Conservation (phyloP, 2,888 invertebrate species). For the Oscheius sp. region DNA sequence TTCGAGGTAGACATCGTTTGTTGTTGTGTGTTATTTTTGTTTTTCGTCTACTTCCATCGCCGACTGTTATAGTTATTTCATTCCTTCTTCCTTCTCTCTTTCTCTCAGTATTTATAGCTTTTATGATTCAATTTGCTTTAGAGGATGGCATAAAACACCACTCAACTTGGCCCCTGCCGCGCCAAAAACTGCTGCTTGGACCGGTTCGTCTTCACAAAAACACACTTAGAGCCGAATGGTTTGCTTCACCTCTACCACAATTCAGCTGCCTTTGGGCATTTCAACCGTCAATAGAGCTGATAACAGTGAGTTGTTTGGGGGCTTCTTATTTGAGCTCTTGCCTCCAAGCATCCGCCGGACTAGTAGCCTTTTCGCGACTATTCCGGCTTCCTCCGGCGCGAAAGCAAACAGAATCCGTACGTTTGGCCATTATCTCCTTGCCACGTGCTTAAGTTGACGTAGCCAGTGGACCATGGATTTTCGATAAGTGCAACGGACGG, state of each 20-base stretch:
- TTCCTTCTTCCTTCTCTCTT: neutral
- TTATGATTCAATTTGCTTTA: neutral
- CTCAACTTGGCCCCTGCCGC: conserved; percentile 23
- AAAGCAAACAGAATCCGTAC: conserved; percentile 27
- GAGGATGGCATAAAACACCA: conserved; percentile 9
- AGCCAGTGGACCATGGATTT: conserved; percentile 17
- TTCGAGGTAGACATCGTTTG: conserved; percentile 20
- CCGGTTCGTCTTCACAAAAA: conserved; percentile 5
- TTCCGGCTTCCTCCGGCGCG: neutral
- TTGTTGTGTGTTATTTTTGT: conserved; percentile 29
- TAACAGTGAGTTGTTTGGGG: conserved; percentile 15
- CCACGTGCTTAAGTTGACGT: conserved; percentile 25
- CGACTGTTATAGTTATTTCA: conserved; percentile 4
- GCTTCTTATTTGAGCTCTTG: neutral
- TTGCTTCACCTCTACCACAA: conserved; percentile 5
- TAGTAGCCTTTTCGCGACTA: conserved; percentile 19
- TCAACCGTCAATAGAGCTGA: conserved; percentile 12
- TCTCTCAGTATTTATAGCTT: neutral
- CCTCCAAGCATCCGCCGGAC: neutral
- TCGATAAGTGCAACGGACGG: conserved; percentile 9
- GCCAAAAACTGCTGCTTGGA: neutral
- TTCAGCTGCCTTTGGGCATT: conserved; percentile 9
- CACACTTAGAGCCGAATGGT: too few species aligned
- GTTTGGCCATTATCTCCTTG: conserved; percentile 18
- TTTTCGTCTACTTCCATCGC: conserved; percentile 14